Conservation (phyloP, 2,888 invertebrate species). For the Drosophila putrida region DNA sequence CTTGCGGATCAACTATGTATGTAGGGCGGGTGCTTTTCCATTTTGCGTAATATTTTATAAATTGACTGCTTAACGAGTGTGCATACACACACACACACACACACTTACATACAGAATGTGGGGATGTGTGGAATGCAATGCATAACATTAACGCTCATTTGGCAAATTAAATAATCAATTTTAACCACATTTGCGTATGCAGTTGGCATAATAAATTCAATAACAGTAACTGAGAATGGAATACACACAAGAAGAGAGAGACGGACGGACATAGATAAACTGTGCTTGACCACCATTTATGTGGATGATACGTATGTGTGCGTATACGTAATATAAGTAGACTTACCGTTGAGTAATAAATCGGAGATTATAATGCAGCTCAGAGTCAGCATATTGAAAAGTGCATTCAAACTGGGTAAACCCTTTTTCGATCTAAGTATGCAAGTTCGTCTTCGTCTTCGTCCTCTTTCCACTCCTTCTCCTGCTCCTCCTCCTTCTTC, state of each 20-base stretch:
- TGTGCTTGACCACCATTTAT: conserved; percentile 12
- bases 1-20: conserved; percentile 9
- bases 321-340: conserved; percentile 12
- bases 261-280: conserved; percentile 11
- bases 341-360: conserved; percentile 84
- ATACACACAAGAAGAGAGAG: not conserved
- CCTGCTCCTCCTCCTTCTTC: conserved; percentile 14
- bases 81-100: not conserved
- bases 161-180: conserved; percentile 73
- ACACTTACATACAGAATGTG: not conserved
- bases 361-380: conserved; percentile 85
- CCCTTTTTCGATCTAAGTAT: conserved; percentile 27
- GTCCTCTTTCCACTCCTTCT: conserved; percentile 7
- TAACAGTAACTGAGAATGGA: not conserved
- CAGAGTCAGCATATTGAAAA: conserved; percentile 83
- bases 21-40: conserved; percentile 5
- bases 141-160: conserved; percentile 65
- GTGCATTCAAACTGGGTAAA: conserved; percentile 77
- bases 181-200: conserved; percentile 62
- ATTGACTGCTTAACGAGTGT: conserved; percentile 52
- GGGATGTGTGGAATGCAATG: conserved; percentile 26
- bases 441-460: conserved; percentile 20
- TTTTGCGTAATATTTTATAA: conserved; percentile 55
- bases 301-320: conserved; percentile 18
- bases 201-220: conserved; percentile 69